Evolutionary conservation across 2,888 invertebrate genomes (phyloP).

Genomic region (Phengaris arion): DNA sequence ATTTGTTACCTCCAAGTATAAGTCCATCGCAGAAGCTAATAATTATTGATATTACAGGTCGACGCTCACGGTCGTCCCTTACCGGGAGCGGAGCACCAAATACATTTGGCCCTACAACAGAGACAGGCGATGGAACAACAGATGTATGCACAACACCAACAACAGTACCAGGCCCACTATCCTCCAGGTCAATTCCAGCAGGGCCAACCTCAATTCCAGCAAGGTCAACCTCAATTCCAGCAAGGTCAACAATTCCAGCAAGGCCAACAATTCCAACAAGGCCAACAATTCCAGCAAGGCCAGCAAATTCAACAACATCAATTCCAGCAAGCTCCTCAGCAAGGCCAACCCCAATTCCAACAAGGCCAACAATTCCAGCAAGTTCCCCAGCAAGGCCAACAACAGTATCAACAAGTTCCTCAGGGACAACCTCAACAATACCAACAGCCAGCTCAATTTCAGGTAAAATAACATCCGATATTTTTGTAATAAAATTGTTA

Average conservation of each 20-base stretch:
- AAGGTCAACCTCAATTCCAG: constrained; percentile 37
- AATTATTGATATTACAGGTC: constrained; percentile 47
- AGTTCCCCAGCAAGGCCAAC: constrained; percentile 25
- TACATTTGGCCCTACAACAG: constrained; percentile 58
- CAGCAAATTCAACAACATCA: constrained; percentile 42
- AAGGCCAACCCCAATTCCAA: constrained; percentile 38
- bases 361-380: constrained; percentile 34
- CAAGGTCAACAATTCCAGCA: constrained; percentile 39
- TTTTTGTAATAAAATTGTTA: not conserved
- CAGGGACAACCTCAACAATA: constrained; percentile 41
- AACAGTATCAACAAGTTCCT: constrained; percentile 34
- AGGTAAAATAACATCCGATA: not conserved
- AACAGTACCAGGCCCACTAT: constrained; percentile 49
- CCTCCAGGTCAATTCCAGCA: constrained; percentile 40
- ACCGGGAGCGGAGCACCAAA: constrained; percentile 66
- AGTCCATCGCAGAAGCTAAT: not conserved
- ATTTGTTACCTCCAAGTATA: too few species aligned
- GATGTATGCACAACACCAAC: constrained; percentile 32
- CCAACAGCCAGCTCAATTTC: constrained; percentile 17
- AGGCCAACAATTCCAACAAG: constrained; percentile 35
- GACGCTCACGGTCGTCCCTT: constrained; percentile 65
- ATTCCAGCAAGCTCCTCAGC: constrained; percentile 33
- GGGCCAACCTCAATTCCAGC: constrained; percentile 36
- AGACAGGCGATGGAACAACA: constrained; percentile 50
- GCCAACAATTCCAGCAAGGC: constrained; percentile 42